phyloP scores from a whole-genome alignment of 2,888 invertebrate genomes.

The Cyclophora albipunctata region DNA sequence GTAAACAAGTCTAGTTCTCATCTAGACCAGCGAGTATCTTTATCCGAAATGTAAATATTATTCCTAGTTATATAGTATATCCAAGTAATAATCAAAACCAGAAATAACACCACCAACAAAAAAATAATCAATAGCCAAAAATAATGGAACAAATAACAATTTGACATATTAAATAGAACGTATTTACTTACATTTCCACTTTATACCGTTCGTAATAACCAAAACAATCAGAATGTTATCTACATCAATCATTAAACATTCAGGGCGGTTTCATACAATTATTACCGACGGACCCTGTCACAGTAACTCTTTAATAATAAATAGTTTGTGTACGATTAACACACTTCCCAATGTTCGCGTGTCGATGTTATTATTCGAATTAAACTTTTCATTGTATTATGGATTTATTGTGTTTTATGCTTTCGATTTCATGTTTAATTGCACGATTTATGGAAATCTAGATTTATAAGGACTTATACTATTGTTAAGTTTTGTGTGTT shows the following conservation, averaged over 20 bases:
- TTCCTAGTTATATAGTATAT: too few species aligned
- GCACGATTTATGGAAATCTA: too few species aligned
- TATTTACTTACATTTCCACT: background rate
- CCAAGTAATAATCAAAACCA: too few species aligned
- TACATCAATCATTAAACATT: conserved; percentile 34
- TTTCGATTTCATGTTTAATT: too few species aligned
- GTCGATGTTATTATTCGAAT: conserved; percentile 20
- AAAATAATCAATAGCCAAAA: too few species aligned
- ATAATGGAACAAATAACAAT: background rate
- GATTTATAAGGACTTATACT: too few species aligned
- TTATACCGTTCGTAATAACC: too few species aligned
- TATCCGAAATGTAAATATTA: too few species aligned
- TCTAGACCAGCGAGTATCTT: too few species aligned
- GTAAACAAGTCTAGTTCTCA: too few species aligned
- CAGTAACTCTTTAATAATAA: conserved; percentile 49
- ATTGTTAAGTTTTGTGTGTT: too few species aligned
- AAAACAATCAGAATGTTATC: background rate
- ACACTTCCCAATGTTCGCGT: conserved; percentile 32
- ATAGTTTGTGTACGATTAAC: conserved; percentile 41
- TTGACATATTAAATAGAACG: background rate
- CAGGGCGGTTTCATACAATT: conserved; percentile 46
- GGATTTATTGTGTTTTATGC: background rate
- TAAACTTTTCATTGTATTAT: conserved; percentile 22
- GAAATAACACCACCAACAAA: too few species aligned
- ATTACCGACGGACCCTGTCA: conserved; percentile 35